Evolutionary conservation across 2,113 vertebrate genomes (phyloP).

Genomic region (Maccullochella peelii): DNA sequence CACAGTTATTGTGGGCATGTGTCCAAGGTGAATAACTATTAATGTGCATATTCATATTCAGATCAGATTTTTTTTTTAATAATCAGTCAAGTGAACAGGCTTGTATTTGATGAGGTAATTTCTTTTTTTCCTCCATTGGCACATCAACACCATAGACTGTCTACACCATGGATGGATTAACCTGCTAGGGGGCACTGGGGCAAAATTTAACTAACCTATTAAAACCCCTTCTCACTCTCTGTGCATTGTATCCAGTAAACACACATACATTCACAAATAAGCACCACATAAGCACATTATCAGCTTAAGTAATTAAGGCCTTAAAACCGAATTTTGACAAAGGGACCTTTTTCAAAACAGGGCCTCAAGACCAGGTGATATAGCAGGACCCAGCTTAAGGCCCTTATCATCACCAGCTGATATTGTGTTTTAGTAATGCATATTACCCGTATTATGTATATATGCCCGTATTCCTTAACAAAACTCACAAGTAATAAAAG

Average conservation of each 20-base stretch:
- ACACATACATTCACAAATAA: background rate
- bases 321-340: background rate
- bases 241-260: background rate
- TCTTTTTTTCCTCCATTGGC: background rate
- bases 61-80: background rate
- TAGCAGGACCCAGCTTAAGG: background rate
- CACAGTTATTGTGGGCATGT: background rate
- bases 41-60: no score
- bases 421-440: background rate
- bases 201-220: no score
- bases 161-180: background rate
- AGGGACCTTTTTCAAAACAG: background rate
- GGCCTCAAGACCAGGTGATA: background rate
- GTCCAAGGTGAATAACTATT: background rate
- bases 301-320: background rate
- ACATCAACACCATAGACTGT: background rate
- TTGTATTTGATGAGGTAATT: background rate
- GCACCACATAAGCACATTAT: background rate
- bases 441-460: no score
- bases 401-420: background rate
- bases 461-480: background rate
- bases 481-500: slow-evolving; percentile 4
- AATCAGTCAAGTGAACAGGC: background rate
- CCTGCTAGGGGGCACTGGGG: background rate
- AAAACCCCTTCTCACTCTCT: background rate